Base-by-base conservation (phyloP, 1,140 invertebrate species). In the Hyles euphorbiae region DNA sequence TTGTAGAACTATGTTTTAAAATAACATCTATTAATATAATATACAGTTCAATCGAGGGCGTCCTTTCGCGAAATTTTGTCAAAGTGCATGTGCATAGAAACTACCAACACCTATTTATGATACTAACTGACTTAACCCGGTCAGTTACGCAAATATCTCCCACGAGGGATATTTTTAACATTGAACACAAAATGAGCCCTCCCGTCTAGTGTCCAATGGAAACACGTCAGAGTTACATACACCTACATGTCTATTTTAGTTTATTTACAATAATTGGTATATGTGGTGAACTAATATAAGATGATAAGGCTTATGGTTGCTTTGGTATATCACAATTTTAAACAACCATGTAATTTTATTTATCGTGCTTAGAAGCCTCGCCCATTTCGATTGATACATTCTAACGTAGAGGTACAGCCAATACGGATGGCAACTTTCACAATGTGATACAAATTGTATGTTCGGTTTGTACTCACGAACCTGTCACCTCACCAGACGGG, bases 91-190 rank as follows among this genome's bases (percentile, higher is more conserved):
- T 67, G 62, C 67, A 65, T 63, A 51, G 11, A 50, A 53, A 46
- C 44, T 40, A 34, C 10, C 52, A 34, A 54, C 36, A 40, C 63
- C 63, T 66, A 72, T 74, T 78, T 70, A 67, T 78, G 72, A 70
- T 65, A 70, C 60, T 70, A 67, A 70, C 67, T 69, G 72, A 73
- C 68, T 83, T 85, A 84, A 87, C 83, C 82, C 72, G 83, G 83
- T 87, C 76, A 81, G 77, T 78, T 68, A 72, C 70, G 79, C 67
- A 83, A 85, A 87, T 85, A 85, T 81, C 74, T 73, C 74, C 63
- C 74, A 76, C 70, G 60, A 60, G 58, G 43, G 64, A 72, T 87
- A 87, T 84, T 81, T 84, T 76, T 82, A 81, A 69, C 69, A 76
- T 74, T 73, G 66, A 74, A 76, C 68, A 72, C 69, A 78, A 76